Percentiles rank a stretch among this genome's conserved stretches.
phyloP scores from a whole-genome alignment of 2,888 invertebrate genomes.

The Hydrotaea diabolus region DNA sequence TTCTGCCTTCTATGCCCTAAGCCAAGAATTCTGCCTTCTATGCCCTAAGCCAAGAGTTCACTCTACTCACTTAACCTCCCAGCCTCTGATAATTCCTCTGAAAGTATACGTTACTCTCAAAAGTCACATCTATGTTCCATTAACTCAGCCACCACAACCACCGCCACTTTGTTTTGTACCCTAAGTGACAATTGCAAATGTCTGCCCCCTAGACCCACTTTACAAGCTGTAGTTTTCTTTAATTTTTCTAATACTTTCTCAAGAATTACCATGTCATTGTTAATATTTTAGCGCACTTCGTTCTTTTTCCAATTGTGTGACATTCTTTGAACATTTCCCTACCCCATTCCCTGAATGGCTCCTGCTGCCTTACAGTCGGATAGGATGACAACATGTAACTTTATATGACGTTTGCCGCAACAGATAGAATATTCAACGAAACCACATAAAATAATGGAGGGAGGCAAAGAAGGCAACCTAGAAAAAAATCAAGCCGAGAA shows the following conservation, averaged over 20 bases:
- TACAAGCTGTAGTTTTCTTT: conserved; percentile 30
- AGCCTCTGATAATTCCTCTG: too few relatives aligned
- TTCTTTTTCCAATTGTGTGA: conserved; percentile 42
- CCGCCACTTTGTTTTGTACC: too few relatives aligned
- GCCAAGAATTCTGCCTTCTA: too few relatives aligned
- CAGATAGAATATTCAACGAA: conserved; percentile 66
- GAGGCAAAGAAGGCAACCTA: conserved; percentile 20
- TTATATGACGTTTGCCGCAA: conserved; percentile 67
- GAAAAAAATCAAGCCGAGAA: conserved; percentile 2
- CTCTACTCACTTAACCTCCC: too few relatives aligned
- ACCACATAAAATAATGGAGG: conserved; percentile 50
- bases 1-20: too few relatives aligned
- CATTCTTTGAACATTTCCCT: conserved; percentile 53
- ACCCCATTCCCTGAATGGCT: conserved; percentile 18
- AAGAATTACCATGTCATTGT: conserved; percentile 66
- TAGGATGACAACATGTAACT: conserved; percentile 65
- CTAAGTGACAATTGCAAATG: neutral
- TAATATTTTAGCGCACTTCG: conserved; percentile 62
- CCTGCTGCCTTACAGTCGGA: conserved; percentile 32
- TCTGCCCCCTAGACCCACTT: neutral
- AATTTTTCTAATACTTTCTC: conserved; percentile 63
- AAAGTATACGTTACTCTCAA: too few relatives aligned
- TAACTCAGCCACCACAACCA: too few relatives aligned
- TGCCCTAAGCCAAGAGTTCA: too few relatives aligned
- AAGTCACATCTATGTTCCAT: too few relatives aligned